A percentile compares a stretch with the other conserved stretches of the same genome.
These are phyloP conservation scores for Halcyon chelicuti DNA, from an alignment of 2,797 vertebrate species.

Conservation along the genomic window DNA sequence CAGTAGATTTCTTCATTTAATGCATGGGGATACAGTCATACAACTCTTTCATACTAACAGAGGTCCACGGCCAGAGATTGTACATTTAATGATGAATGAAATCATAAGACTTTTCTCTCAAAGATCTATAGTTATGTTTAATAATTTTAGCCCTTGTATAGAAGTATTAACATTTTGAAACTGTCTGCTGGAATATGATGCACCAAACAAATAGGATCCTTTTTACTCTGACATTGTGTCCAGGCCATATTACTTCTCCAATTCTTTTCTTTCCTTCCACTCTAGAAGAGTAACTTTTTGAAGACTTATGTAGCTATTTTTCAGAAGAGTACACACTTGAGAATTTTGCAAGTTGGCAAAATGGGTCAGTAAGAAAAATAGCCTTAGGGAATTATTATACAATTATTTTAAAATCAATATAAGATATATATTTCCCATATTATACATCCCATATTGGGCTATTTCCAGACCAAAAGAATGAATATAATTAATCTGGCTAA, in stretches of 20 bases:
- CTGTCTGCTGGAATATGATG: neutral
- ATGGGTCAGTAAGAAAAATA: neutral
- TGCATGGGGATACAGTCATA: neutral
- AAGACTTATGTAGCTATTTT: neutral
- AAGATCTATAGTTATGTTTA: neutral
- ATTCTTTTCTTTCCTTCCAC: neutral
- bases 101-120: neutral
- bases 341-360: neutral
- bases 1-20: neutral
- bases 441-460: neutral
- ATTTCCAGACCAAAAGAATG: neutral
- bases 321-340: neutral
- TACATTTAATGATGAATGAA: neutral
- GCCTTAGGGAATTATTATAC: neutral
- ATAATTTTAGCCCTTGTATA: neutral
- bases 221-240: neutral
- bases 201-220: neutral
- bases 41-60: neutral
- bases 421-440: neutral
- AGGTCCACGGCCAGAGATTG: neutral
- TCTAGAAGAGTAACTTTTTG: neutral
- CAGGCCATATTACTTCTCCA: neutral
- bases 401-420: neutral
- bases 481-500: neutral
- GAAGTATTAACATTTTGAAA: neutral